A percentile compares a stretch with the other conserved stretches of the same genome.
phyloP scores from a whole-genome alignment of 2,888 invertebrate genomes.

The Electrophaes corylata region DNA sequence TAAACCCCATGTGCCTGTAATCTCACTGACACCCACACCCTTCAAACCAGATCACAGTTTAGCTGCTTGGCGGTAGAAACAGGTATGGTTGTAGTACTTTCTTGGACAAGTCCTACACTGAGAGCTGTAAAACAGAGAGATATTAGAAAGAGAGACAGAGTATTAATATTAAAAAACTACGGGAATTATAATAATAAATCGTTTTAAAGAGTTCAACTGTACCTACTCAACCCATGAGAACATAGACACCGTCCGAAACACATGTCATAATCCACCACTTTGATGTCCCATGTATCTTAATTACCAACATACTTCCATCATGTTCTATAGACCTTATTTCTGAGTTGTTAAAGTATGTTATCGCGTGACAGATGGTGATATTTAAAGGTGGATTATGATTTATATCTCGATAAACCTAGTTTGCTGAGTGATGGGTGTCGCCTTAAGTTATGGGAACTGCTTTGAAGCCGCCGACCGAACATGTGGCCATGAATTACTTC shows the following conservation, averaged over 20 bases:
- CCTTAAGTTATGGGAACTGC: conserved; percentile 43
- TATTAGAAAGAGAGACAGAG: no score
- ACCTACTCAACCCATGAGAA: conserved; percentile 19
- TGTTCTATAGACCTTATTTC: conserved; percentile 17
- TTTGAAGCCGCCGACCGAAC: conserved; percentile 38
- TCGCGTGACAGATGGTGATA: conserved; percentile 9
- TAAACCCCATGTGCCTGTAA: no score
- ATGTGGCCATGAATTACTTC: conserved; percentile 31
- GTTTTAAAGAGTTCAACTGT: conserved; percentile 6
- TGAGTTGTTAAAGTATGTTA: neutral
- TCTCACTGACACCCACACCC: no score
- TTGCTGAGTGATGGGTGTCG: conserved; percentile 62
- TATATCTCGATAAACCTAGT: conserved; percentile 60
- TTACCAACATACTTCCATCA: conserved; percentile 9
- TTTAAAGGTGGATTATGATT: conserved; percentile 51
- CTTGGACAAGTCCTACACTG: no score
- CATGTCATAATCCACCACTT: conserved; percentile 42
- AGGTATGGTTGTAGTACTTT: no score
- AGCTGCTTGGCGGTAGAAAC: no score
- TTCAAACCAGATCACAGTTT: no score
- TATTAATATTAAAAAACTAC: no score
- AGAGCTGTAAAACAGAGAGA: no score
- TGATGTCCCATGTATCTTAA: conserved; percentile 38
- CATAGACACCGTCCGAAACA: conserved; percentile 29
- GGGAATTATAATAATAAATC: neutral